Evolutionary conservation across 2,113 vertebrate genomes (phyloP).

Genomic region (Camelus dromedarius): DNA sequence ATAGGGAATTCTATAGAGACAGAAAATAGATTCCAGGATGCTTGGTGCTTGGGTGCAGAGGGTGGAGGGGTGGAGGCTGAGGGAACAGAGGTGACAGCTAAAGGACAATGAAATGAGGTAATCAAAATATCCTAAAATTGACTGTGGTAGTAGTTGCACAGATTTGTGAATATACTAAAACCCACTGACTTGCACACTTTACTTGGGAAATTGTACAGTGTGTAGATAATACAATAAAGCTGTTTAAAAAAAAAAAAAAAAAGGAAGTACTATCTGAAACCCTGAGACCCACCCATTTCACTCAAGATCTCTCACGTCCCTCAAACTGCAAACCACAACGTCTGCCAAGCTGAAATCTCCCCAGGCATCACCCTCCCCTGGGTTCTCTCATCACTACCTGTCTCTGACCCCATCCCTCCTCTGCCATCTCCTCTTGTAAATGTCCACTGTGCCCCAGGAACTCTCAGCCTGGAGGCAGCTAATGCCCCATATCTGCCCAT

Average conservation of each 20-base stretch:
- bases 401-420: not conserved
- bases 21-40: not conserved
- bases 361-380: not conserved
- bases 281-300: not conserved
- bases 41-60: not conserved
- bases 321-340: not conserved
- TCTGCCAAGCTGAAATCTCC: not conserved
- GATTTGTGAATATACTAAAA: not conserved
- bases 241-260: not conserved
- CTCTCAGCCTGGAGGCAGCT: not conserved
- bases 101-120: not conserved
- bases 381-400: not conserved
- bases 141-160: not conserved
- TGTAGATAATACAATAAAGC: not conserved
- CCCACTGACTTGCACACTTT: not conserved
- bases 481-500: not conserved
- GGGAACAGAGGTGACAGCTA: not conserved
- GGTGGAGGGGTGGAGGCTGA: not conserved
- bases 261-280: not conserved
- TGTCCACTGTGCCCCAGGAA: not conserved
- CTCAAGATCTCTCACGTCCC: not conserved
- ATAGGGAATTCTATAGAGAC: not conserved
- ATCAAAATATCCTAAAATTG: conserved; percentile 3
- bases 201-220: not conserved
- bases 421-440: not conserved